These are phyloP conservation scores for Mustelus asterias DNA, from an alignment of 2,113 vertebrate genomes.

Conservation along the genomic window DNA sequence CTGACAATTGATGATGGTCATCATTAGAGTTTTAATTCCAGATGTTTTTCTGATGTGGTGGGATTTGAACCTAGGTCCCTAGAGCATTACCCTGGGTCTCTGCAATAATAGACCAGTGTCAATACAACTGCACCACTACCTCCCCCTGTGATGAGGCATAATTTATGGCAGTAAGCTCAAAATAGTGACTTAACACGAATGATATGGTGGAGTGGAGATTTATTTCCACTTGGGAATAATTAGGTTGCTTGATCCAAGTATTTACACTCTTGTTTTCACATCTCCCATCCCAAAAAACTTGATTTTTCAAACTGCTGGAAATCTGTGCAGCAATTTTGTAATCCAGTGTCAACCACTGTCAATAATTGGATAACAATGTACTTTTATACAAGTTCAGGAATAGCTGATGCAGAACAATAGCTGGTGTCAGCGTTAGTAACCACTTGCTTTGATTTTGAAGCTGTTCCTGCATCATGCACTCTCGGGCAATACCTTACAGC, in stretches of 20 bases:
- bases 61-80: too few species aligned
- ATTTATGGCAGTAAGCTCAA: not conserved
- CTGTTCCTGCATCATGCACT: not conserved
- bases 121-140: too few species aligned
- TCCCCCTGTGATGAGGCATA: too few species aligned
- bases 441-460: not conserved
- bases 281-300: not conserved
- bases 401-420: not conserved
- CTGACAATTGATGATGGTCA: too few species aligned
- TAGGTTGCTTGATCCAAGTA: not conserved
- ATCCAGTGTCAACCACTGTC: not conserved
- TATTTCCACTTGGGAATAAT: not conserved
- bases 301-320: not conserved
- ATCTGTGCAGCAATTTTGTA: not conserved
- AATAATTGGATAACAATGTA: not conserved
- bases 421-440: not conserved
- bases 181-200: not conserved
- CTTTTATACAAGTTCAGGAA: not conserved
- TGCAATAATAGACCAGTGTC: too few species aligned
- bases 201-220: not conserved
- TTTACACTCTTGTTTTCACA: not conserved
- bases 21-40: too few species aligned
- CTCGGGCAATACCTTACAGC: not conserved
- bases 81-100: too few species aligned
- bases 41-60: too few species aligned